Evolutionary conservation across 2,113 vertebrate genomes (phyloP), one percentile per base, ranked within the genome.

Genomic region (Aix galericulata): DNA sequence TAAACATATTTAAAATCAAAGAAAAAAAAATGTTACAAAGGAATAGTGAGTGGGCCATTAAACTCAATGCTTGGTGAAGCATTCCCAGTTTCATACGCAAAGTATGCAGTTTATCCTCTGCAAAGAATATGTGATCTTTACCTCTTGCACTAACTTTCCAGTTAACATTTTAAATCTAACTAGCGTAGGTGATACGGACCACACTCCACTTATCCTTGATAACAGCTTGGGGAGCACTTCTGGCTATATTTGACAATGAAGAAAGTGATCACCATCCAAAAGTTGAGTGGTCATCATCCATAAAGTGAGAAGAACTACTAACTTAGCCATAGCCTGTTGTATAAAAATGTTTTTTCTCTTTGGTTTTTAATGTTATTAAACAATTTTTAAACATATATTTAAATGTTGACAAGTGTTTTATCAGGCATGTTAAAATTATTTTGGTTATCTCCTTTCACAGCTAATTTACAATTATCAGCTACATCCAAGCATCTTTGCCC

Each of bases 131-230:
- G 21, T 13, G 20, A 56, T 6, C 8, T 59, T 69, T 44, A 12
- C 3, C 53, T 62, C 2, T 62, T 52, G 3, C n/a, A 34, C 23
- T 42, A 32, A 56, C 46, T 71, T 73, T 52, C 42, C 53, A 87
- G 26, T 6, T 22, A n/a, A 17, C 22, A 31, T 78, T 79, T 88
- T 60, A 79, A 66, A 69, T 14, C 29, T 23, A 40, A 7, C 6
- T 73, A 66, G 6, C 17, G 11, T 1, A 58, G 23, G 31, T 60
- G 34, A 34, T 13, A 36, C 31, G 13, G 21, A 64, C n/a, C 21
- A 50, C 0, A 1, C 3, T 73, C 38, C 31, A 42, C 6, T 44
- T 2, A 52, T 0, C 6, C 1, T 22, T 27, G 6, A 25, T 26
- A 72, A 34, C 3, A 64, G 8, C 13, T 74, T 56, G 53, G 31